Evolutionary conservation across 2,797 vertebrate genomes (phyloP).

Genomic region (Sus cebifrons): DNA sequence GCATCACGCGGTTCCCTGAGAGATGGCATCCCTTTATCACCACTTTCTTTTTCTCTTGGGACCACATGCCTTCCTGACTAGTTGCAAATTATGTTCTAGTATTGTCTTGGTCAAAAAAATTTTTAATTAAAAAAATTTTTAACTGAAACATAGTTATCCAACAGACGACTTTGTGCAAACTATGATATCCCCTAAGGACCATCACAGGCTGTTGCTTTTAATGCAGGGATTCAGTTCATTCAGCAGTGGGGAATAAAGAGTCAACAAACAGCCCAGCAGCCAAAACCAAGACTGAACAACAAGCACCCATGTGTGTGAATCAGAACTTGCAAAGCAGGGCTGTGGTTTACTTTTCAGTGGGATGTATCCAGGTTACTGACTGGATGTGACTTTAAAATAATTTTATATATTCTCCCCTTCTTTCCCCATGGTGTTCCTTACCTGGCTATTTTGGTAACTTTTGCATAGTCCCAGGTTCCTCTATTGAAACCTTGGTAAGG

Average conservation of each 20-base stretch:
- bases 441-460: not conserved
- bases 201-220: constrained; percentile 37
- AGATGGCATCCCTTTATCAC: not conserved
- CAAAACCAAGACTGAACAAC: not conserved
- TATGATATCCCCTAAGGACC: not conserved
- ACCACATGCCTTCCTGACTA: constrained; percentile 38
- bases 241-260: not conserved
- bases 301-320: not conserved
- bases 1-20: not conserved
- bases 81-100: constrained; percentile 24
- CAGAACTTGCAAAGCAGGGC: not conserved
- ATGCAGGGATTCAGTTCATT: constrained; percentile 5
- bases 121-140: not conserved
- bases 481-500: not conserved
- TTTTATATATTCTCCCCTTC: not conserved
- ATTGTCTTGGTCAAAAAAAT: constrained; percentile 24
- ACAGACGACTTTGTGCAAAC: constrained; percentile 23
- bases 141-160: constrained; percentile 49
- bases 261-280: not conserved
- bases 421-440: not conserved
- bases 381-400: not conserved
- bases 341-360: not conserved
- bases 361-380: not conserved
- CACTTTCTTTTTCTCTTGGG: constrained; percentile 25
- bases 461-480: not conserved